Base-by-base conservation (phyloP, 1,140 invertebrate species). In the Periplaneta americana region DNA sequence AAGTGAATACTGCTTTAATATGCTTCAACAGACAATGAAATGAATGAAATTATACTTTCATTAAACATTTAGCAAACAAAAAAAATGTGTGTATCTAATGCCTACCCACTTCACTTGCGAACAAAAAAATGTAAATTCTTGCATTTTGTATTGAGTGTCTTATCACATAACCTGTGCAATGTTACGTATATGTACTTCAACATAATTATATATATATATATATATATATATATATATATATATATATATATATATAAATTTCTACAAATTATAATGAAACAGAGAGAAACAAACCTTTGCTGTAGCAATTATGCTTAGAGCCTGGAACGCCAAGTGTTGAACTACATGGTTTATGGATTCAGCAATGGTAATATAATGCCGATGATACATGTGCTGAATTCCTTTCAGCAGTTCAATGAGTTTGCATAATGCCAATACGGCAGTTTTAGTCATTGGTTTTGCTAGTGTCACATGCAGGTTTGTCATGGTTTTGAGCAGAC, bases 351-450 rank as follows among this genome's bases (percentile, higher is more conserved):
- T 91, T 82, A 90, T 88, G 66, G 91, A 92, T 86, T 92, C 91
- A 37, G 91, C 87, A 39, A 92, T 91, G 83, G 88, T 85, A 82
- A 91, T 87, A 80, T 90, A 90, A 86, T 95, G 90, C 75, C 92
- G 86, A 78, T 91, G 89, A 83, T 91, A 92, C 2, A 86, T 91
- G 82, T 91, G 91, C 86, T 95, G 92, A 84, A 97, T 91, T 22
- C 92, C 91, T 88, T 97, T 97, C 13, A 98, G 88, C 17, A 96
- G 88, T 88, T 98, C 96, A 37, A 97, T 90, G 17, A 98, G 88
- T 86, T 93, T 91, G 88, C 96, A 98, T 35, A 98, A 88, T 28
- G 91, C 90, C 57, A 95, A 89, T 8, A 97, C 92, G 48, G 93
- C 91, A 34, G 92, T 93, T 87, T 96, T 95, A 2, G 93, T 93